These are phyloP conservation scores for Endomychus coccineus DNA, from an alignment of 2,888 invertebrate species.

Conservation along the genomic window DNA sequence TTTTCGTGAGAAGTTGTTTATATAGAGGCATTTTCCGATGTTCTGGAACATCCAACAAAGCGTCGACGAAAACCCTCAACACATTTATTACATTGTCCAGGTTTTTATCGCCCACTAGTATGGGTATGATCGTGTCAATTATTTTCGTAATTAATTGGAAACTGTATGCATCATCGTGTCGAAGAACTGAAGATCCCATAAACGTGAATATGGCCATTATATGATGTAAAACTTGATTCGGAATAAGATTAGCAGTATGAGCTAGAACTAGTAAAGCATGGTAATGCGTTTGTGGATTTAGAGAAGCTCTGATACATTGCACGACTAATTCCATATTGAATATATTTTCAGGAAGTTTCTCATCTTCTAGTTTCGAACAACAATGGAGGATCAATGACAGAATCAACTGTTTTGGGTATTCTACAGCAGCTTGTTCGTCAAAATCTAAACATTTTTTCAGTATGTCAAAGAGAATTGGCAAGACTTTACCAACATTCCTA, in stretches of 20 bases:
- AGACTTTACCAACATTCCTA: conserved; percentile 54
- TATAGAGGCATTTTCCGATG: conserved; percentile 82
- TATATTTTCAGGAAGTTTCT: conserved; percentile 45
- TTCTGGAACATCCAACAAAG: conserved; percentile 85
- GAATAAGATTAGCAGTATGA: conserved; percentile 68
- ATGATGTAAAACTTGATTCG: conserved; percentile 81
- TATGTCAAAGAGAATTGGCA: conserved; percentile 71
- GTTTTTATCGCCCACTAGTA: conserved; percentile 45
- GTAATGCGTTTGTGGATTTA: conserved; percentile 93
- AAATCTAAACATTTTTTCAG: conserved; percentile 71
- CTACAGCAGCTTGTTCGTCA: conserved; percentile 73
- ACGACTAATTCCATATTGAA: conserved; percentile 72
- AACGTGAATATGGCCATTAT: conserved; percentile 97
- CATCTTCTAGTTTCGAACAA: conserved; percentile 53
- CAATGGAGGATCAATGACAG: conserved; percentile 69
- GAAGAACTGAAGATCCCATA: conserved; percentile 87
- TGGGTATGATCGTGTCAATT: conserved; percentile 83
- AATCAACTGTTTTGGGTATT: conserved; percentile 83
- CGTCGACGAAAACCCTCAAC: conserved; percentile 84
- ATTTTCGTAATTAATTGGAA: conserved; percentile 88
- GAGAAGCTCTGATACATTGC: conserved; percentile 81
- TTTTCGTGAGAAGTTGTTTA: conserved; percentile 65
- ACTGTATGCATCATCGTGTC: conserved; percentile 92
- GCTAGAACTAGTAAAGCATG: conserved; percentile 81
- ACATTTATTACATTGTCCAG: conserved; percentile 50